These are phyloP conservation scores for Myiozetetes cayanensis DNA, from an alignment of 2,113 vertebrate genomes.

Conservation along the genomic window DNA sequence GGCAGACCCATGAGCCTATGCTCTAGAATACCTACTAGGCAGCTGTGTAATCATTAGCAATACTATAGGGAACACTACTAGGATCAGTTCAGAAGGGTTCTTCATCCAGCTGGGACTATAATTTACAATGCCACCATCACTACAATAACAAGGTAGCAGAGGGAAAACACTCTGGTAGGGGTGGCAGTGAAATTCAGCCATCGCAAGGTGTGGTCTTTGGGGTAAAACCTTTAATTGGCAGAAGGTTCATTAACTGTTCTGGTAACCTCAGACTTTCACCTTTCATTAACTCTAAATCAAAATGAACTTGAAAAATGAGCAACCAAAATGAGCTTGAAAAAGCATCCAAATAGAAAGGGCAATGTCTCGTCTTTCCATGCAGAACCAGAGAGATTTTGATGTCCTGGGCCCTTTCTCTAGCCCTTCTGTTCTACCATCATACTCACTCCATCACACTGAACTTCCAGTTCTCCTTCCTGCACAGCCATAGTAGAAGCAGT, in stretches of 20 bases:
- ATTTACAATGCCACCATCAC: constrained; percentile 66
- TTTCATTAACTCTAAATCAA: constrained; percentile 36
- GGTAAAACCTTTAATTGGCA: constrained; percentile 9
- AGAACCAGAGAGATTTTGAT: neutral
- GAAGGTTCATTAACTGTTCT: constrained; percentile 26
- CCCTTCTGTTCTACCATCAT: neutral
- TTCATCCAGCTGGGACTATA: constrained; percentile 65
- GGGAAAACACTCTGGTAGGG: constrained; percentile 50
- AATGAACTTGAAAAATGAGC: no score
- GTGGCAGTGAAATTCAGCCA: constrained; percentile 59
- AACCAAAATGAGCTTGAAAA: neutral
- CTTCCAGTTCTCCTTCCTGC: neutral
- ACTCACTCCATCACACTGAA: neutral
- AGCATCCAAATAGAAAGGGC: neutral
- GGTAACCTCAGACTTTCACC: constrained; percentile 36
- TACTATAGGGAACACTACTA: constrained; percentile 46
- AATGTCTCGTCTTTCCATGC: neutral
- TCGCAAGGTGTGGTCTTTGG: constrained; percentile 44
- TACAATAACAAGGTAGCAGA: constrained; percentile 64
- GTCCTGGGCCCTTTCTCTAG: neutral
- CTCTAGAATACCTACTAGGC: constrained; percentile 67
- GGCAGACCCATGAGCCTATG: constrained; percentile 29
- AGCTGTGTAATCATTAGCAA: constrained; percentile 75
- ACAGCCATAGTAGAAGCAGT: neutral
- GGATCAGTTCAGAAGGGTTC: constrained; percentile 60